Conservation (phyloP, 2,888 invertebrate genomes). For the Polyommatus iphigenia region DNA sequence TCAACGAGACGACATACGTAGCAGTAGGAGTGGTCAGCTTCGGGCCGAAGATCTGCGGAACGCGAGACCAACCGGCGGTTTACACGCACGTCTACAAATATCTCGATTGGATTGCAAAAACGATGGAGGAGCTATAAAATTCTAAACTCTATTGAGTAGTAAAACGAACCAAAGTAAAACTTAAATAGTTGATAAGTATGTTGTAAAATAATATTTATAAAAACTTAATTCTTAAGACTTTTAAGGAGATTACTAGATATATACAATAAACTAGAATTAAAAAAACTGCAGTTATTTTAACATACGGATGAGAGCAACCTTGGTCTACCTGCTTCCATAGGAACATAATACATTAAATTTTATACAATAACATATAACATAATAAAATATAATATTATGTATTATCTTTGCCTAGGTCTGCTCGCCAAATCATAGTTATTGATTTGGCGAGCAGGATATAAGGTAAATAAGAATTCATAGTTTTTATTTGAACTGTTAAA, state of each 20-base stretch:
- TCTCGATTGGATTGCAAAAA: slow-evolving; percentile 61
- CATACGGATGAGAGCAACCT: background rate
- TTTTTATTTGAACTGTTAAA: background rate
- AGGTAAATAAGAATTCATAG: no score
- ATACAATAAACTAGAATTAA: background rate
- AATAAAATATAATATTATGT: no score
- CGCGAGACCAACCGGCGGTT: slow-evolving; percentile 32
- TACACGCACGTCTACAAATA: slow-evolving; percentile 59
- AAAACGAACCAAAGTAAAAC: slow-evolving; percentile 4
- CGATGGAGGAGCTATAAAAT: background rate
- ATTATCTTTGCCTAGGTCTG: no score
- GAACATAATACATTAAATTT: background rate
- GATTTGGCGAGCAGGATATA: background rate
- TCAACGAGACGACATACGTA: slow-evolving; percentile 41
- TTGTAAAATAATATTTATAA: background rate
- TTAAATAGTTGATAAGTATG: background rate
- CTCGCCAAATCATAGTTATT: no score
- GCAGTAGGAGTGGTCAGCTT: slow-evolving; percentile 24
- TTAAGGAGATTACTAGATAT: background rate
- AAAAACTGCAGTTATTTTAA: background rate
- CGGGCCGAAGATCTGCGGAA: slow-evolving; percentile 23
- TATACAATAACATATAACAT: no score
- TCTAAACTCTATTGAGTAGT: background rate
- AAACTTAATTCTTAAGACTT: background rate
- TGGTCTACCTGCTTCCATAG: background rate